Percentiles rank a stretch among this genome's conserved stretches.
Evolutionary conservation across 2,113 vertebrate genomes (phyloP).

Genomic region (Clarias macrocephalus): DNA sequence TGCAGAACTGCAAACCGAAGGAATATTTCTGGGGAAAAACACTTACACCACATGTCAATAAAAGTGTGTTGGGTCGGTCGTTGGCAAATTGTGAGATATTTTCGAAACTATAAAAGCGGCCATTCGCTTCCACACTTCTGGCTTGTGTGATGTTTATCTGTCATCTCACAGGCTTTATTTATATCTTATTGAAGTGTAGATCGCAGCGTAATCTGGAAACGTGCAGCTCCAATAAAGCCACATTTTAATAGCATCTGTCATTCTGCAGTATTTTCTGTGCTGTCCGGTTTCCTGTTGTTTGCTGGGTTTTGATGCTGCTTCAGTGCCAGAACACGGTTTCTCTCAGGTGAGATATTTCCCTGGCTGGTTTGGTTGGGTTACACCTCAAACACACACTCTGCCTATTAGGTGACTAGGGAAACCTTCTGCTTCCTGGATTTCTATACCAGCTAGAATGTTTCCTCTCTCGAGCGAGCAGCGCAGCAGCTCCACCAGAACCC

Average conservation of each 20-base stretch:
- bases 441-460: background rate
- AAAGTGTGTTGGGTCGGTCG: background rate
- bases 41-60: background rate
- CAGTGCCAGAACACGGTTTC: background rate
- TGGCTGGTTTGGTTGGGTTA: background rate
- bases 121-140: background rate
- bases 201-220: background rate
- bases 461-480: background rate
- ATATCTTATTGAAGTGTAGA: background rate
- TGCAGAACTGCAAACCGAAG: background rate
- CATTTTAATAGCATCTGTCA: conserved; percentile 3
- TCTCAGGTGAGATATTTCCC: background rate
- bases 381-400: background rate
- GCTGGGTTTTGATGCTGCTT: background rate
- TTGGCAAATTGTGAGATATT: conserved; percentile 7
- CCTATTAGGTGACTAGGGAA: background rate
- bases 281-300: background rate
- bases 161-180: conserved; percentile 2
- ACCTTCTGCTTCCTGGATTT: background rate
- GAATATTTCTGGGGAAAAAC: background rate
- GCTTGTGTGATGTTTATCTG: background rate
- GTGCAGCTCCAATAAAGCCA: conserved; percentile 40
- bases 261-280: background rate
- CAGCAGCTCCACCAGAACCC: background rate
- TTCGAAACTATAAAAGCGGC: background rate